Evolutionary conservation across 2,113 vertebrate genomes (phyloP), one percentile per base, ranked within the genome.

Genomic region (Antechinus stuartii): DNA sequence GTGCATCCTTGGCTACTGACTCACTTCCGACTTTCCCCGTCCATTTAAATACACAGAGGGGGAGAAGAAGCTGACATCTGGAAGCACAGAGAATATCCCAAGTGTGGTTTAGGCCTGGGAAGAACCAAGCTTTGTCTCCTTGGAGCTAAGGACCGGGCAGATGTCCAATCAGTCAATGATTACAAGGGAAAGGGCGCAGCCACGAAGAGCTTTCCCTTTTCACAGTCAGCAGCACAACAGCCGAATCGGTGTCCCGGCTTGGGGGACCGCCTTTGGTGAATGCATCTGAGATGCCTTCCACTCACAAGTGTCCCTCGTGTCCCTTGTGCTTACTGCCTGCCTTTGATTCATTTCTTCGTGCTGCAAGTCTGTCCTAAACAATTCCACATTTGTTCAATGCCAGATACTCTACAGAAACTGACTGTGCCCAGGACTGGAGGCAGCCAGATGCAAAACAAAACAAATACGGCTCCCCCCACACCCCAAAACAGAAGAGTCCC

Each of bases 281-380:
- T 93, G 55, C 47, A 95, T 68, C 96, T 93, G 76, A 93, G 92
- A 49, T 89, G 90, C 91, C 94, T 94, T 92, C 84, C 94, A 94
- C 91, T 94, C 96, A 93, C 56, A 92, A 89, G 93, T 93, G 91
- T 94, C 54, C 89, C 54, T 95, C 91, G 90, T 94, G 27, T 94
- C 92, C 96, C 91, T 91, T 54, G 94, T 57, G 26, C 25, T 96
- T 97, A 95, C 94, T 91, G 25, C 95, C 24, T 56, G 94, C 94
- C 96, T 97, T 96, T 94, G 95, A 95, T 97, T 95, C 96, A 91
- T 94, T 97, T 97, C 93, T 97, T 97, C 94, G 96, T 92, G 89
- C 94, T 92, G 94, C 35, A 19, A 19, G 16, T n/a, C 35, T n/a
- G 14, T n/a, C 5, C 84, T 94, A 94, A 96, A 84, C 94, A 96